A percentile compares a stretch with the other conserved stretches of the same genome.
These are phyloP conservation scores for Eupeodes luniger DNA, from an alignment of 2,888 invertebrate species.

Conservation along the genomic window DNA sequence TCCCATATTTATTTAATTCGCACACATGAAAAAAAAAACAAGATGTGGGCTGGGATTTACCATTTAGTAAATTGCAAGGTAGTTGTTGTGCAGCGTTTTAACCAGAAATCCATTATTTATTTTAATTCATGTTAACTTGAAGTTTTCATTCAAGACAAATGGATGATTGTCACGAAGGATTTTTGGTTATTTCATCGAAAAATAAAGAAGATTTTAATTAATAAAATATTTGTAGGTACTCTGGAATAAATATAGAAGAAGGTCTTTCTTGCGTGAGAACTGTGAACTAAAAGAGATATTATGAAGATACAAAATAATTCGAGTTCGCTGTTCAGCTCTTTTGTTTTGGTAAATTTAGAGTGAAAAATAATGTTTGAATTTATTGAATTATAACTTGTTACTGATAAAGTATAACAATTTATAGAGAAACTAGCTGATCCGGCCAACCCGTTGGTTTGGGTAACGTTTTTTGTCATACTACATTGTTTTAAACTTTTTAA, in stretches of 20 bases:
- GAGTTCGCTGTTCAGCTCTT: constrained; percentile 54
- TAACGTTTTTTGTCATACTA: too few species aligned
- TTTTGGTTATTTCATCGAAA: background rate
- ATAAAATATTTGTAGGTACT: constrained; percentile 14
- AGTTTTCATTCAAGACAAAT: constrained; percentile 48
- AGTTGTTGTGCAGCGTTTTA: constrained; percentile 35
- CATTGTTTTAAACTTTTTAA: too few species aligned
- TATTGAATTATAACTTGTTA: too few species aligned
- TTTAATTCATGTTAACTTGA: constrained; percentile 26
- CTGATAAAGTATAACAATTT: too few species aligned
- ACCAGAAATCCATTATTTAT: constrained; percentile 19
- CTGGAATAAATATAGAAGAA: constrained; percentile 30
- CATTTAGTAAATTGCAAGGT: constrained; percentile 26
- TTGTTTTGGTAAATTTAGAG: constrained; percentile 16
- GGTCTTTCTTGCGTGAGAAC: constrained; percentile 35
- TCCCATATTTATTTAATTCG: constrained; percentile 37
- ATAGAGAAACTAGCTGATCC: too few species aligned
- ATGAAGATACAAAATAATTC: background rate
- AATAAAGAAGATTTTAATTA: constrained; percentile 37
- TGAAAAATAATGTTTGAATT: too few species aligned
- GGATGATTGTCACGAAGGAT: constrained; percentile 52
- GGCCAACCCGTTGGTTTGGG: too few species aligned
- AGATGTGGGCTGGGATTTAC: constrained; percentile 48
- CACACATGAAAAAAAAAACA: background rate
- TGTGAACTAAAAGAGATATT: background rate